These are phyloP conservation scores for Coenobita brevimanus DNA, from an alignment of 1,140 invertebrate species.

Conservation along the genomic window DNA sequence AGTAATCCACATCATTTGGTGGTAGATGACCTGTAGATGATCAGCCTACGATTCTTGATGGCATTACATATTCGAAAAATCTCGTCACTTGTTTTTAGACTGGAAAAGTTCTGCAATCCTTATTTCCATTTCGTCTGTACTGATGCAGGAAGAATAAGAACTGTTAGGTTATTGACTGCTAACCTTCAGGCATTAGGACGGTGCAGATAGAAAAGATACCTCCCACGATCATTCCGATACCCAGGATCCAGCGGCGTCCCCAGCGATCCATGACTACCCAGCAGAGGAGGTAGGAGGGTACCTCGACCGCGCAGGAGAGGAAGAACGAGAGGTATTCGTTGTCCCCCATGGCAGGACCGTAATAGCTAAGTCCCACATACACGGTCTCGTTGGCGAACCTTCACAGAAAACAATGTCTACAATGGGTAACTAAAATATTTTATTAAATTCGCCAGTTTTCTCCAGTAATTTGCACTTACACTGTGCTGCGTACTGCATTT, in stretches of 20 bases:
- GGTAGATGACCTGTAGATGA: no score
- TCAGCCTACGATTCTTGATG: no score
- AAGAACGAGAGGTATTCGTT: slow-evolving; percentile 77
- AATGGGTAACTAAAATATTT: neutral
- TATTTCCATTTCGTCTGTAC: no score
- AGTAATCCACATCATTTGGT: no score
- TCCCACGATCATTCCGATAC: slow-evolving; percentile 88
- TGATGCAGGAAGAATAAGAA: no score
- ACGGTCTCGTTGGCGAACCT: slow-evolving; percentile 77
- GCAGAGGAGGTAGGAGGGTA: slow-evolving; percentile 89
- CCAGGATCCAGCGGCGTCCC: slow-evolving; percentile 87
- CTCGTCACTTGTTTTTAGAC: no score
- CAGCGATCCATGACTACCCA: slow-evolving; percentile 88
- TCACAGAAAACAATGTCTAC: slow-evolving; percentile 76
- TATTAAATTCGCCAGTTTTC: neutral
- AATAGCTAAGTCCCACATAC: slow-evolving; percentile 77
- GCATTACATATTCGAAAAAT: no score
- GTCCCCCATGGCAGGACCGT: slow-evolving; percentile 75
- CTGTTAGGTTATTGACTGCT: no score
- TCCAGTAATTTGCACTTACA: neutral
- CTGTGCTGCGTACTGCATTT: no score
- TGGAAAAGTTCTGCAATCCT: no score
- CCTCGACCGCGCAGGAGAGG: slow-evolving; percentile 83
- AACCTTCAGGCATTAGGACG: slow-evolving; percentile 75
- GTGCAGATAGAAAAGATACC: slow-evolving; percentile 84